phyloP scores from a whole-genome alignment of 2,888 invertebrate genomes.

The Fragum whitleyi region DNA sequence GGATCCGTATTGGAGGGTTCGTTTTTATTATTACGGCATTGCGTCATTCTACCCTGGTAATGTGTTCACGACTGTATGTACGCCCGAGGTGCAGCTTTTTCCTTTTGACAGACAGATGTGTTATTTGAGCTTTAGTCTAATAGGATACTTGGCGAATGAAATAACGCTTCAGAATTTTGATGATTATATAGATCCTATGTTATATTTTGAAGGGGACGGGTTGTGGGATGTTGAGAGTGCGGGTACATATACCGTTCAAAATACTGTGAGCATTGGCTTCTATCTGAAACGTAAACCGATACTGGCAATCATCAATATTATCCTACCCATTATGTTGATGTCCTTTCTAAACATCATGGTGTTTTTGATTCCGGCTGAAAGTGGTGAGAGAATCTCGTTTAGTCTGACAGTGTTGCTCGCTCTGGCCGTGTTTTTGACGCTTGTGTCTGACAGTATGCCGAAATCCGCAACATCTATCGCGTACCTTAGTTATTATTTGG shows the following conservation, averaged over 20 bases:
- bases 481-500: slow-evolving; percentile 5
- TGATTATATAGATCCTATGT: neutral
- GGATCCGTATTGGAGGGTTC: slow-evolving; percentile 7
- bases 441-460: slow-evolving; percentile 19
- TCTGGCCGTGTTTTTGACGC: slow-evolving; percentile 10
- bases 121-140: neutral
- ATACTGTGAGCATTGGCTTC: neutral
- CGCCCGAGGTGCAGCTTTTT: neutral
- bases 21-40: neutral
- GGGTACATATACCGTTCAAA: neutral
- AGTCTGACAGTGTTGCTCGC: slow-evolving; percentile 8
- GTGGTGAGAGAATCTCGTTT: slow-evolving; percentile 7
- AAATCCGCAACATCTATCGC: slow-evolving; percentile 12
- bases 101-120: slow-evolving; percentile 1
- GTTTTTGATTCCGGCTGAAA: slow-evolving; percentile 17
- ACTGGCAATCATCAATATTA: neutral
- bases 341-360: slow-evolving; percentile 13
- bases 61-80: neutral
- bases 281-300: neutral
- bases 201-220: neutral
- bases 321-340: slow-evolving; percentile 14
- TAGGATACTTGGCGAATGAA: neutral
- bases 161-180: neutral
- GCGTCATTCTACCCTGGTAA: neutral
- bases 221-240: neutral